phyloP scores from a whole-genome alignment of 2,888 invertebrate genomes.

The Parnassius orleans region DNA sequence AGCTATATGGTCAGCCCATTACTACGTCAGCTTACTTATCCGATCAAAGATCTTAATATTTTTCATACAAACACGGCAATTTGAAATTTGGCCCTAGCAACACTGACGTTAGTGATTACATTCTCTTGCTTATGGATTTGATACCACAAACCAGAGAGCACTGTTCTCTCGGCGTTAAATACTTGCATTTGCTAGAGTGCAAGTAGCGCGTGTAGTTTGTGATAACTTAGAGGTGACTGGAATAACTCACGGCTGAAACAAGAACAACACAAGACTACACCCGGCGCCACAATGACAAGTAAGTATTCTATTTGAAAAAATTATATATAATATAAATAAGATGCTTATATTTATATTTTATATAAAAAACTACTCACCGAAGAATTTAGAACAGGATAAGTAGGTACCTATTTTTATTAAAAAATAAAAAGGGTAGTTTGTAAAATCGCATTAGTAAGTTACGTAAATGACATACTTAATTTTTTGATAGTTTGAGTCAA shows the following conservation, averaged over 20 bases:
- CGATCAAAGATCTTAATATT: too few species aligned
- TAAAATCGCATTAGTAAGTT: not conserved
- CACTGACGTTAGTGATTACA: not conserved
- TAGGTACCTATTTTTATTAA: not conserved
- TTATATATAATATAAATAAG: too few species aligned
- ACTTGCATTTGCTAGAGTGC: conserved; percentile 70
- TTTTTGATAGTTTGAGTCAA: too few species aligned
- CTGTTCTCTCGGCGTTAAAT: conserved; percentile 45
- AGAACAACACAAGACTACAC: conserved; percentile 54
- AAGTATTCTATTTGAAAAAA: conserved; percentile 38
- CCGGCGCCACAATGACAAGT: conserved; percentile 77
- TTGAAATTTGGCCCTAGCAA: not conserved
- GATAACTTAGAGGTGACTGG: conserved; percentile 64
- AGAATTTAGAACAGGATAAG: too few species aligned
- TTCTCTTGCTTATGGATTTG: not conserved
- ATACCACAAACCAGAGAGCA: conserved; percentile 37
- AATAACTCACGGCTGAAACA: conserved; percentile 52
- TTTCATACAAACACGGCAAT: too few species aligned
- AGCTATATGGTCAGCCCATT: too few species aligned
- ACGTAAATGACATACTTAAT: too few species aligned
- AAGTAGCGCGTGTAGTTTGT: conserved; percentile 72
- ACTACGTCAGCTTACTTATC: too few species aligned
- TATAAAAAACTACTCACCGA: conserved; percentile 2
- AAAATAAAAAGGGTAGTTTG: conserved; percentile 12
- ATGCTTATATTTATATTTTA: too few species aligned